Conservation (phyloP, 2,113 vertebrate genomes). For the Psophia crepitans region DNA sequence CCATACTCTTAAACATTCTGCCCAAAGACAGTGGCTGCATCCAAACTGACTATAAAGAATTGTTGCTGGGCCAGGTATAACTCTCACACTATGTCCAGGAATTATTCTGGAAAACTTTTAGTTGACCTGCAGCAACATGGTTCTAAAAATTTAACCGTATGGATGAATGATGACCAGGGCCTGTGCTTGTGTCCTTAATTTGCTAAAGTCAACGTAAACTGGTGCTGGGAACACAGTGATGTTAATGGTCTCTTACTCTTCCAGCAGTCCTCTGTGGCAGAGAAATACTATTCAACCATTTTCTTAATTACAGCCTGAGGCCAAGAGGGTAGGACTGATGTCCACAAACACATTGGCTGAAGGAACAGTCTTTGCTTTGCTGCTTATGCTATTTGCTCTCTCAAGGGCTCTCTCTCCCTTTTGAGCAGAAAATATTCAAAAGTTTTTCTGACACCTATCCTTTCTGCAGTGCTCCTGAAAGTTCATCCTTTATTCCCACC, state of each 20-base stretch:
- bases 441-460: neutral
- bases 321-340: neutral
- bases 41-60: neutral
- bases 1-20: neutral
- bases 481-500: neutral
- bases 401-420: neutral
- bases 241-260: neutral
- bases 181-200: neutral
- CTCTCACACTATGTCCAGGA: neutral
- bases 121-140: neutral
- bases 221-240: neutral
- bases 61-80: neutral
- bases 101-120: neutral
- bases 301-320: neutral
- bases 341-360: neutral
- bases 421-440: neutral
- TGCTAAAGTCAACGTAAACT: fast-evolving
- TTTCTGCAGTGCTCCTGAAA: neutral
- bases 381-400: neutral
- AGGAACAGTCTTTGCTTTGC: neutral
- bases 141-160: neutral
- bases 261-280: neutral
- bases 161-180: neutral
- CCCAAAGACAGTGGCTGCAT: neutral
- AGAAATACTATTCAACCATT: neutral